A percentile compares a stretch with the other conserved stretches of the same genome.
These are phyloP conservation scores for Ladona fulva DNA, from an alignment of 1,140 invertebrate species.

Conservation along the genomic window DNA sequence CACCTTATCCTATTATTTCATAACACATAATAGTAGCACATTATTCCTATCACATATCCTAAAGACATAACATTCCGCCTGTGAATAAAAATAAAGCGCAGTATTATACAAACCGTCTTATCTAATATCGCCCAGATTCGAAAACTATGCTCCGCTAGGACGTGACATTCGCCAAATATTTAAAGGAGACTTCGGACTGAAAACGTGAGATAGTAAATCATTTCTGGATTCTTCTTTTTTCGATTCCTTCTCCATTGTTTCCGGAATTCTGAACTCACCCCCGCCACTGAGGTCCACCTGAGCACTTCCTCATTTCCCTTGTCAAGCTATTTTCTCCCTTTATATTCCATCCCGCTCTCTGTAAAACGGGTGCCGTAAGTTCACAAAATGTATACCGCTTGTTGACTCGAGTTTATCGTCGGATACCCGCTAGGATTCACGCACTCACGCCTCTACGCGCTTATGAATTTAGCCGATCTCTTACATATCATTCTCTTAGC, in stretches of 20 bases:
- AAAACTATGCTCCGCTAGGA: background rate
- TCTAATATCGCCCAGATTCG: background rate
- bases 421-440: background rate
- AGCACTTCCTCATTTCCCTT: background rate
- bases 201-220: background rate
- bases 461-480: background rate
- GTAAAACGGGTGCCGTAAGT: background rate
- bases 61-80: no score
- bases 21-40: no score
- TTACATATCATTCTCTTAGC: background rate
- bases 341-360: background rate
- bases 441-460: background rate
- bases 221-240: background rate
- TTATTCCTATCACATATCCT: no score
- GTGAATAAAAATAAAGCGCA: no score
- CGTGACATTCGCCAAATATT: background rate
- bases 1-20: no score
- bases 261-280: background rate
- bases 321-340: background rate
- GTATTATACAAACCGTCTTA: no score
- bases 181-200: background rate
- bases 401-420: background rate
- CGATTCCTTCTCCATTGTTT: background rate
- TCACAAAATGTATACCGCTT: background rate
- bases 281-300: background rate